A percentile compares a stretch with the other conserved stretches of the same genome.
These are phyloP conservation scores for Rattus norvegicus DNA, from an alignment of 2,113 vertebrate species.

Conservation along the genomic window DNA sequence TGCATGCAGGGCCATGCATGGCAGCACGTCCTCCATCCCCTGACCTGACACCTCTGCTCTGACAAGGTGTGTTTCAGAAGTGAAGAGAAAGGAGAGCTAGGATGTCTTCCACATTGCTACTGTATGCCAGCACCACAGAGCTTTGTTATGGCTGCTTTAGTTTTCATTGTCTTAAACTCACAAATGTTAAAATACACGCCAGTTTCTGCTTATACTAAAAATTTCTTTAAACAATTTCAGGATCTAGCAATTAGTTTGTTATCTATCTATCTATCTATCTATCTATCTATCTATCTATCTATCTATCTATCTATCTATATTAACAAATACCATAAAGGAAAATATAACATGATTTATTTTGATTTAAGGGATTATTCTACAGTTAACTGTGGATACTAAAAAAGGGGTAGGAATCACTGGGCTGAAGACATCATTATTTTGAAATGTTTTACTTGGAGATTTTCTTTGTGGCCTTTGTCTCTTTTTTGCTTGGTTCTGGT, in stretches of 20 bases:
- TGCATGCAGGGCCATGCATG: not conserved
- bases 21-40: not conserved
- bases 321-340: conserved; percentile 26
- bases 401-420: not conserved
- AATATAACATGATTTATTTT: not conserved
- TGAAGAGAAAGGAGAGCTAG: conserved; percentile 29
- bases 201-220: not conserved
- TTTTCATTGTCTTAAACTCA: not conserved
- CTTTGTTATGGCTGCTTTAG: not conserved
- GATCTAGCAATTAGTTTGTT: not conserved
- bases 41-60: not conserved
- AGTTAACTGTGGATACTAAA: not conserved
- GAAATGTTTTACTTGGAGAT: not conserved
- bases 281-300: too few relatives aligned
- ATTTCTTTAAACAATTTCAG: not conserved
- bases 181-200: not conserved
- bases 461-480: not conserved
- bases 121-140: not conserved
- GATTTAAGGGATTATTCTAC: conserved; percentile 47
- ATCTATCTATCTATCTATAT: too few relatives aligned
- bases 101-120: not conserved
- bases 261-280: too few relatives aligned
- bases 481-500: not conserved
- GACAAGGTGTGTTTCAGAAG: conserved; percentile 49
- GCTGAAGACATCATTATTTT: not conserved